Percentiles rank a stretch among this genome's conserved stretches.
Conservation (phyloP, 2,888 invertebrate species). For the Melitaea athalia region DNA sequence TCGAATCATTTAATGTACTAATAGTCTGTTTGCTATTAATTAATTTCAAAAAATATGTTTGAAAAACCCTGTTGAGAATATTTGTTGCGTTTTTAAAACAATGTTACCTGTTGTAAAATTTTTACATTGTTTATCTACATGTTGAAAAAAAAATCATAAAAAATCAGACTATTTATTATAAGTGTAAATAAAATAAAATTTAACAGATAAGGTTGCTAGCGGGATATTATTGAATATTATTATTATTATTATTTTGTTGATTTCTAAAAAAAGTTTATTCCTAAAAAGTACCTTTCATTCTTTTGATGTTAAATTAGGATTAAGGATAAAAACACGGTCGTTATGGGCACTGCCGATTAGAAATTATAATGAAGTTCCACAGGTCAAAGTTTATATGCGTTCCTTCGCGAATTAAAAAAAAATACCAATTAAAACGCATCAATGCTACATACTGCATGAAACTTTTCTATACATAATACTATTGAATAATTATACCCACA, state of each 20-base stretch:
- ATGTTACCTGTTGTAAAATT: too few species aligned
- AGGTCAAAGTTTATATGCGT: slow-evolving; percentile 45
- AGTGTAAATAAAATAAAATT: slow-evolving; percentile 50
- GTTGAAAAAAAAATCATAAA: background rate
- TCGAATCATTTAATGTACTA: slow-evolving; percentile 48
- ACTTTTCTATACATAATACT: too few species aligned
- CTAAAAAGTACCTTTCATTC: slow-evolving; percentile 76
- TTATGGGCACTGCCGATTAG: slow-evolving; percentile 48
- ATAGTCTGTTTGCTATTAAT: background rate
- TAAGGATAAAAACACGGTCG: slow-evolving; percentile 68
- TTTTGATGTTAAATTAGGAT: slow-evolving; percentile 57
- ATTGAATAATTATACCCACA: too few species aligned
- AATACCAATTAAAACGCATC: too few species aligned
- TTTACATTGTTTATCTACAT: background rate
- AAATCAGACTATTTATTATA: slow-evolving; percentile 2
- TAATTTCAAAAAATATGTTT: background rate
- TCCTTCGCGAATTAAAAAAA: too few species aligned
- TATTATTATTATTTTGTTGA: slow-evolving; percentile 58
- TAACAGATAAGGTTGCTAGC: slow-evolving; percentile 61
- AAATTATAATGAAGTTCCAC: slow-evolving; percentile 70
- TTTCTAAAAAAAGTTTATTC: slow-evolving; percentile 74
- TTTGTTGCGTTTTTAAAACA: background rate
- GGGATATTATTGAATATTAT: slow-evolving; percentile 51
- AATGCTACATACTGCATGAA: too few species aligned
- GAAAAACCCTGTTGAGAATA: background rate